phyloP scores from a whole-genome alignment of 2,888 invertebrate genomes.

The Abscondita cerata region DNA sequence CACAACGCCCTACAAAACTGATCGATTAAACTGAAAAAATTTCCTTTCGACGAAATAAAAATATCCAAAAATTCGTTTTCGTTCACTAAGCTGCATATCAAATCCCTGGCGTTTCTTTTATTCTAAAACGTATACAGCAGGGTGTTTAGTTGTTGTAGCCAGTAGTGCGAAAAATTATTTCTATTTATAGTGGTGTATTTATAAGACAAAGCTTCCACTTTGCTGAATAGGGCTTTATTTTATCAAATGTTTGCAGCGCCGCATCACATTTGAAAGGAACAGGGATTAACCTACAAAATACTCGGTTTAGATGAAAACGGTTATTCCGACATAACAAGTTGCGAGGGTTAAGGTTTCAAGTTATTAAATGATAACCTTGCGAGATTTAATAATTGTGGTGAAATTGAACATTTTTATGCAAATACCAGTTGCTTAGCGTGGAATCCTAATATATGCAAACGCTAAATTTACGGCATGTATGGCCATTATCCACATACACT shows the following conservation, averaged over 20 bases:
- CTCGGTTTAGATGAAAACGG: conserved; percentile 23
- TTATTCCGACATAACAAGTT: conserved; percentile 19
- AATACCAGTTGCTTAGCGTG: background rate
- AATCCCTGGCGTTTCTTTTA: no score
- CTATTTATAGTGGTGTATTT: conserved; percentile 9
- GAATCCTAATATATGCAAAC: no score
- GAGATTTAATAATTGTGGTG: background rate
- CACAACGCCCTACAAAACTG: no score
- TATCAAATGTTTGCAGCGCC: conserved; percentile 30
- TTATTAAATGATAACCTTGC: conserved; percentile 18
- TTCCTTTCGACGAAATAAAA: no score
- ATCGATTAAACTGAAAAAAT: no score
- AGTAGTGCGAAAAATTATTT: conserved; percentile 1
- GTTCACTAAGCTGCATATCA: no score
- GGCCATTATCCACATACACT: conserved; percentile 15
- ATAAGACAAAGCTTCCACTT: conserved; percentile 21
- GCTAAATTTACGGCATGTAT: background rate
- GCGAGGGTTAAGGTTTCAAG: conserved; percentile 12
- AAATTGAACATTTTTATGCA: background rate
- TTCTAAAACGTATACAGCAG: no score
- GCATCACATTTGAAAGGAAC: conserved; percentile 20
- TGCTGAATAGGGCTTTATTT: conserved; percentile 25
- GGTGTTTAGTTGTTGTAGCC: background rate
- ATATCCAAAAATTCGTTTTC: no score
- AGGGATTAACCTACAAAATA: conserved; percentile 29